Evolutionary conservation across 2,888 invertebrate species (phyloP).

Genomic region (Brachyptera risi): DNA sequence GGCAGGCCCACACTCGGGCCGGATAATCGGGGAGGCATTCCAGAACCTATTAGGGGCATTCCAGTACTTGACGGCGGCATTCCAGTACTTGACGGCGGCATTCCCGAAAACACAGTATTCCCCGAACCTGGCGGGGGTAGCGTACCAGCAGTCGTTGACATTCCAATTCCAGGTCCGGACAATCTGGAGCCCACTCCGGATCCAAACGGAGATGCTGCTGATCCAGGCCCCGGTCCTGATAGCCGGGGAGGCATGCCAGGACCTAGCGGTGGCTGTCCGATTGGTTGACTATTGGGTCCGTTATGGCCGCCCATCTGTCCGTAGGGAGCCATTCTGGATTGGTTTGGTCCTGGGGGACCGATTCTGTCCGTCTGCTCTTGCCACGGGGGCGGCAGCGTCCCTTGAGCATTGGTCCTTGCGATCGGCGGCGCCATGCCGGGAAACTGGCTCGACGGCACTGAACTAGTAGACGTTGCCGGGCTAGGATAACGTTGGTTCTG

Average conservation of each 20-base stretch:
- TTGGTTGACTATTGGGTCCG: background rate
- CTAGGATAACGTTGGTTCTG: background rate
- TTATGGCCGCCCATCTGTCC: background rate
- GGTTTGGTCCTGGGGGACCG: conserved; percentile 30
- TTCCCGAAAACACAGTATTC: background rate
- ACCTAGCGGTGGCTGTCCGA: conserved; percentile 32
- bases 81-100: background rate
- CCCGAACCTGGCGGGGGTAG: too few relatives aligned
- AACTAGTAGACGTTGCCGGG: background rate
- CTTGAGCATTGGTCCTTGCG: conserved; percentile 30
- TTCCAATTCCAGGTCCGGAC: conserved; percentile 29
- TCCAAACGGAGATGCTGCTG: conserved; percentile 22
- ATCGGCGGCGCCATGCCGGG: conserved; percentile 28
- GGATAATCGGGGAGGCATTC: background rate
- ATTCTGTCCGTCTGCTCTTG: conserved; percentile 26
- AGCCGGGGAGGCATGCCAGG: conserved; percentile 34
- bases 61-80: background rate
- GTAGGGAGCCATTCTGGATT: conserved; percentile 31
- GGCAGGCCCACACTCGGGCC: background rate
- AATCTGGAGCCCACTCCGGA: conserved; percentile 30
- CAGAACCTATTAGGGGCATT: background rate
- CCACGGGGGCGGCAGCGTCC: conserved; percentile 31
- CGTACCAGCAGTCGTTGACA: conserved; percentile 23
- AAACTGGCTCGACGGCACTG: too few relatives aligned
- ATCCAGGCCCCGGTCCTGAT: conserved; percentile 23